Base-by-base conservation (phyloP, 2,797 vertebrate species). In the Heterohyrax brucei region DNA sequence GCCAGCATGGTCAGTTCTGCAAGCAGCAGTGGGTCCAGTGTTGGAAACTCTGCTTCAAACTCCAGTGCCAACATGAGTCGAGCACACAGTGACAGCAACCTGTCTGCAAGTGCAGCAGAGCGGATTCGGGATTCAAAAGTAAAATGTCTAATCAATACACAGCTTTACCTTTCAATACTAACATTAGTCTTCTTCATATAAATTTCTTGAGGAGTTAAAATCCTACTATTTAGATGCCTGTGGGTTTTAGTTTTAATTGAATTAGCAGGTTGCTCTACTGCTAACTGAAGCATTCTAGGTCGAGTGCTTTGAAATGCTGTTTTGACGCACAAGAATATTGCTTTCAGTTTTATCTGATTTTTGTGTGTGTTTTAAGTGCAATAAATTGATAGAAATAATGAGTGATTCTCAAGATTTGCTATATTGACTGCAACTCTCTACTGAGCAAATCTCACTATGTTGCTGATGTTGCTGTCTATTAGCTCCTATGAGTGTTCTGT, bases 81-180 rank as follows among this genome's bases (percentile, higher is more conserved):
- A 96, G 99, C 99, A 0, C 99, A 99, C 98, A 99, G 99, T 0
- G 99, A 99, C 48, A 99, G 99, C n/a, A 99, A 99, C 98, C 98
- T 99, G 86, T 99, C 99, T 56, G 98, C 99, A 46, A 99, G 99
- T 39, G 99, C 99, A 62, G 99, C 99, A 2, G 99, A 99, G 96
- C 99, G 99, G 91, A 99, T 99, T 98, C 98, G 99, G 95, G 99
- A 99, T 98, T 99, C 99, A 72, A 99, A 99, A 99, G 99, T 99
- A 98, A 98, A 81, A 93, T 73, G 97, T 96, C 93, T 95, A 48
- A 80, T 97, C 82, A 21, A 93, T 97, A 93, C 83, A 64, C 88
- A 97, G 85, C 75, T 95, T 91, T 97, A 50, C 64, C 89, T 97
- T 95, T 97, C 91, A 78, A 7, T 94, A 93, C 75, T 96, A 95